phyloP scores from a whole-genome alignment of 92 coral and sea anemone genomes.

The Chrysogorgia sp. region DNA sequence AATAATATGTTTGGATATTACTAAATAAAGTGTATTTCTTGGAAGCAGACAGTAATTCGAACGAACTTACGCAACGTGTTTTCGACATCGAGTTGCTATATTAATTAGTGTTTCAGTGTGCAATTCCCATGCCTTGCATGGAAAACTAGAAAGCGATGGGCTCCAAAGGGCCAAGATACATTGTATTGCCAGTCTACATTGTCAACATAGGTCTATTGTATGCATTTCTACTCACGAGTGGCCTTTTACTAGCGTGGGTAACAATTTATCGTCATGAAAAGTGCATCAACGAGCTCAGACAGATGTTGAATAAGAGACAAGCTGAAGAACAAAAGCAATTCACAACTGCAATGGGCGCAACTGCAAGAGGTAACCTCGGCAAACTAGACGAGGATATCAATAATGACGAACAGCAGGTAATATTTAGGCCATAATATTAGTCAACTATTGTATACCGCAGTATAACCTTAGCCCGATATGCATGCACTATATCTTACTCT shows the following conservation, averaged over 20 bases:
- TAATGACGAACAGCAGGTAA: not conserved
- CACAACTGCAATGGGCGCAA: not conserved
- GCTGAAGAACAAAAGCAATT: not conserved
- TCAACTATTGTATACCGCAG: not conserved
- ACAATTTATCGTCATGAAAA: slow-evolving; percentile 44
- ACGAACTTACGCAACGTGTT: not conserved
- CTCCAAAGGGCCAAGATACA: slow-evolving; percentile 34
- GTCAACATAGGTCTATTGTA: slow-evolving; percentile 29
- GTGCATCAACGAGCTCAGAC: slow-evolving; percentile 25
- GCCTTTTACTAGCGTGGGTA: slow-evolving; percentile 40
- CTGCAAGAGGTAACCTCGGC: not conserved
- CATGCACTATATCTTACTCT: too few species aligned
- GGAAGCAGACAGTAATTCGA: not conserved
- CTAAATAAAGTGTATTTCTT: not conserved
- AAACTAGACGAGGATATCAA: not conserved
- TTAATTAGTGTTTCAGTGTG: too few species aligned
- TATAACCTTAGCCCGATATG: not conserved
- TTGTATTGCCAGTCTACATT: slow-evolving; percentile 33
- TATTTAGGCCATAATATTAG: too few species aligned
- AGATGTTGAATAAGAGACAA: slow-evolving; percentile 10
- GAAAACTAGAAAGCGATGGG: slow-evolving; percentile 23
- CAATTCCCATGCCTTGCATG: not conserved
- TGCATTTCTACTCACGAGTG: slow-evolving; percentile 40
- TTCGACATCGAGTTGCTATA: not conserved
- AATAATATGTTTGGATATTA: not conserved